Evolutionary conservation across 2,888 invertebrate genomes (phyloP).

Genomic region (Epinotia bilunana): DNA sequence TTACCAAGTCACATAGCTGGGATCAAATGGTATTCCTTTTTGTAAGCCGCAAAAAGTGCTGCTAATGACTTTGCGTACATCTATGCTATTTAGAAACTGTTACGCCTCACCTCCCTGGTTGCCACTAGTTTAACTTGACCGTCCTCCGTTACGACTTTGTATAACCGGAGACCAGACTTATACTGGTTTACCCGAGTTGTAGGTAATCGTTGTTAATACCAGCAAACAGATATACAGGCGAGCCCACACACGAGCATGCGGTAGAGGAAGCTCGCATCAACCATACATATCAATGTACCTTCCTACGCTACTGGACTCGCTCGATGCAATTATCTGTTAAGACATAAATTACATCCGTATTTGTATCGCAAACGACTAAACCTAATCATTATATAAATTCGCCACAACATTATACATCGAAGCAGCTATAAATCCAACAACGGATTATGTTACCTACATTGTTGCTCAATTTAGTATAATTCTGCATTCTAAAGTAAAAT

Average conservation of each 20-base stretch:
- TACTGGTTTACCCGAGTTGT: neutral
- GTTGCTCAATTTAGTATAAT: slow-evolving; percentile 24
- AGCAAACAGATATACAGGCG: slow-evolving; percentile 21
- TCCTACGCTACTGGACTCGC: slow-evolving; percentile 33
- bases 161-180: neutral
- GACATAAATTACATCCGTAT: slow-evolving; percentile 41
- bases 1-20: neutral
- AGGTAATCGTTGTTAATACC: neutral
- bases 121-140: neutral
- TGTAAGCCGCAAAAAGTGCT: slow-evolving; percentile 33
- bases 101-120: neutral
- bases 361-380: slow-evolving; percentile 29
- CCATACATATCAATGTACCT: slow-evolving; percentile 13
- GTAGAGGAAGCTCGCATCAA: slow-evolving; percentile 35
- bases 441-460: neutral
- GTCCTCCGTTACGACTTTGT: neutral
- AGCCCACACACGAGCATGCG: slow-evolving; percentile 40
- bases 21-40: slow-evolving; percentile 6
- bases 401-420: slow-evolving; percentile 29
- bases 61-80: slow-evolving; percentile 24
- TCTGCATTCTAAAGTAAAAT: slow-evolving; percentile 20
- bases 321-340: slow-evolving; percentile 42
- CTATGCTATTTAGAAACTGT: neutral
- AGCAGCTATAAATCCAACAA: neutral
- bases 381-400: slow-evolving; percentile 28